phyloP scores from a whole-genome alignment of 2,797 vertebrate genomes.

The Pipistrellus pygmaeus region DNA sequence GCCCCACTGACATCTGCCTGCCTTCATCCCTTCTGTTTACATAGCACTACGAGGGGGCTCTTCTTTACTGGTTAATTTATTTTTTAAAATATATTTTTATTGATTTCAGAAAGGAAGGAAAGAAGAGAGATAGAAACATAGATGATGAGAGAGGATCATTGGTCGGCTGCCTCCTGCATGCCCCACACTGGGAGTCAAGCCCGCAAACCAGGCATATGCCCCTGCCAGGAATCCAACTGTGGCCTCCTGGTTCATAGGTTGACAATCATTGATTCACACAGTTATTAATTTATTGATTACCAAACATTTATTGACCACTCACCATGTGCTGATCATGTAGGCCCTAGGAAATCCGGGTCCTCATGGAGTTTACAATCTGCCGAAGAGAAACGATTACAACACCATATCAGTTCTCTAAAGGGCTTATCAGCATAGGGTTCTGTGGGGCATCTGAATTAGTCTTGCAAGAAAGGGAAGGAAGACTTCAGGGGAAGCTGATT shows the following conservation, averaged over 20 bases:
- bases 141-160: no score
- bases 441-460: not conserved
- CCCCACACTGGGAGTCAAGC: no score
- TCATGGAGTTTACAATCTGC: not conserved
- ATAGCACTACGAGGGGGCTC: not conserved
- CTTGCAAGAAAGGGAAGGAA: slow-evolving; percentile 38
- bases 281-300: not conserved
- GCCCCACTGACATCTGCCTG: not conserved
- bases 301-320: slow-evolving; percentile 21
- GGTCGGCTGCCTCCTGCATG: no score
- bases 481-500: slow-evolving; percentile 19
- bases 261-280: no score
- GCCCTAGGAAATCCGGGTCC: not conserved
- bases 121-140: no score
- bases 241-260: no score
- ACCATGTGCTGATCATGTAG: not conserved
- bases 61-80: slow-evolving; percentile 5
- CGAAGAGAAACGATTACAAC: slow-evolving; percentile 28
- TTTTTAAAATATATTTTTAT: not conserved
- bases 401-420: not conserved
- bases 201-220: no score
- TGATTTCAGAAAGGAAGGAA: no score
- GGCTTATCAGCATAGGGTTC: not conserved
- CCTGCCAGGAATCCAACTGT: no score
- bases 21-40: not conserved